Evolutionary conservation across 1,140 invertebrate genomes (phyloP), one percentile per base, ranked within the genome.

Genomic region (Carposina sasakii): DNA sequence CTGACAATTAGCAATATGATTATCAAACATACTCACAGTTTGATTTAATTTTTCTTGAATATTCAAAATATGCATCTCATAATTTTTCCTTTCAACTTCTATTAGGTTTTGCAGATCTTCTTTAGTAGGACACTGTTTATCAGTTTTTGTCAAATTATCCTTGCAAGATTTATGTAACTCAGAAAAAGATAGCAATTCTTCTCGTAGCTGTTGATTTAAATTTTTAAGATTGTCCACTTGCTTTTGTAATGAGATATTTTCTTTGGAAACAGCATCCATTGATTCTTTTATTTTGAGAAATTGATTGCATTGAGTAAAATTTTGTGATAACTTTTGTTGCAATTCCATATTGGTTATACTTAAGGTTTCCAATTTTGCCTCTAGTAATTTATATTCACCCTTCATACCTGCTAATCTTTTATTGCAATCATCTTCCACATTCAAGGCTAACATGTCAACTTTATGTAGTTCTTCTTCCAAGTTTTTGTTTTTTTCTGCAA

Each of bases 401-500:
- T 56, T 64, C 64, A 76, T 61, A 3, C 60, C 34, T 37, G 68
- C 52, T 34, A 88, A 65, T 52, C 79, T 76, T 55, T 79, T 81
- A 65, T 89, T 89, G 61, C 87, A 88, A 57, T 91, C 90, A 24
- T 88, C 87, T 81, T 92, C 90, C 42, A 91, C 88, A 57, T 88
- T 88, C 57, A 91, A 76, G 17, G 90, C 90, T 59, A 91, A 87
- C 54, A 87, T 76, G 71, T 92, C 91, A 45, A 91, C 88, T 64
- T 90, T 89, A 65, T 86, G 86, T 44, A 92, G 61, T 77, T 91
- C 90, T 62, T 89, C 88, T 77, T 91, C 88, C 19, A 92, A 67
- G 43, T 76, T 67, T 69, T 88, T 88, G 63, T 92, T 92, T 66
- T 89, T 85, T 60, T 92, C 88, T 15, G 90, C 90, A 55, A 92